Percentiles rank a stretch among this genome's conserved stretches.
Evolutionary conservation across 2,113 vertebrate genomes (phyloP).

Genomic region (Ammodytes dubius): DNA sequence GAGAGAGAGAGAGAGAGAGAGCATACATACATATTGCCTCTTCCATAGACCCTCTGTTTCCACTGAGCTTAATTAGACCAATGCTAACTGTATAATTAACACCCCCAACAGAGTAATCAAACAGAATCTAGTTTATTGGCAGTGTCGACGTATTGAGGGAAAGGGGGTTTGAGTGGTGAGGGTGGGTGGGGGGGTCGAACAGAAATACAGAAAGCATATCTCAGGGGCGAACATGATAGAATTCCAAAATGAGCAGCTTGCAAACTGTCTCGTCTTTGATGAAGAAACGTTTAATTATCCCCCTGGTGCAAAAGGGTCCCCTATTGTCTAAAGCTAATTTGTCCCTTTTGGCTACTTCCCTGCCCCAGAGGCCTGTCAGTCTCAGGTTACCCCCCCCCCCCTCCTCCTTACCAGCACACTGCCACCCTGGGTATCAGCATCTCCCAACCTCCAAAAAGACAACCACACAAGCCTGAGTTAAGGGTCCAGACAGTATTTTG

Average conservation of each 20-base stretch:
- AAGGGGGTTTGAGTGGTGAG: conserved; percentile 69
- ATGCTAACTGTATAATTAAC: conserved; percentile 84
- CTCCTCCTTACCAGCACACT: conserved; percentile 73
- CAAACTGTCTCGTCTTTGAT: conserved; percentile 94
- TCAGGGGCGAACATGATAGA: conserved; percentile 89
- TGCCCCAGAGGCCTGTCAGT: conserved; percentile 81
- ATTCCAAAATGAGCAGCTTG: conserved; percentile 95
- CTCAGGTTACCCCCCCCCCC: conserved; percentile 82
- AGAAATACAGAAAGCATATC: conserved; percentile 79
- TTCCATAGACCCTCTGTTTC: conserved; percentile 78
- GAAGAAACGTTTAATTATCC: conserved; percentile 94
- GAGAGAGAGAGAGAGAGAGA: too few relatives aligned
- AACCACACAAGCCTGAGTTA: conserved; percentile 70
- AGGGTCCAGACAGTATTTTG: conserved; percentile 82
- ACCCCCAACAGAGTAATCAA: conserved; percentile 86
- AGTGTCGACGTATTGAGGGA: conserved; percentile 72
- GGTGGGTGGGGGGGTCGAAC: conserved; percentile 52
- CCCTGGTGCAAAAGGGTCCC: conserved; percentile 90
- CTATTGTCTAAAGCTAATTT: conserved; percentile 91
- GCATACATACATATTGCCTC: conserved; percentile 53
- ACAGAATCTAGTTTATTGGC: conserved; percentile 81
- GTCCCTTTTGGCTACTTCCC: conserved; percentile 89
- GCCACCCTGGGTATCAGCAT: conserved; percentile 77
- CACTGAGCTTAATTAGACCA: conserved; percentile 78
- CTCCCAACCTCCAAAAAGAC: conserved; percentile 67